Percentiles rank a stretch among this genome's conserved stretches.
These are phyloP conservation scores for Theretra japonica DNA, from an alignment of 2,888 invertebrate genomes.

Conservation along the genomic window DNA sequence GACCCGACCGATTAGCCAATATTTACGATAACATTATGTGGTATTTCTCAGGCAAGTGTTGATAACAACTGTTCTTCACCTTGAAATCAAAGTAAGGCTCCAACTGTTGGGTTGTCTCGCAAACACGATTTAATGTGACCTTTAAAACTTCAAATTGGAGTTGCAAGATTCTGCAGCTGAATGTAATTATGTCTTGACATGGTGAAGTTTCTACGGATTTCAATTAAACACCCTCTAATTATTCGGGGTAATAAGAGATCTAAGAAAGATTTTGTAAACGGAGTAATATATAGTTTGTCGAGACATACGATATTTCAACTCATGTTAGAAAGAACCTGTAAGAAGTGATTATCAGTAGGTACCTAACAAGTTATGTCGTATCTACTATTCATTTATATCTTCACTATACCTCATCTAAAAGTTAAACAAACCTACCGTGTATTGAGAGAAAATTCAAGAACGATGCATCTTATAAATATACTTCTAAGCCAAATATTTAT, in stretches of 20 bases:
- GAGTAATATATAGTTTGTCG: not conserved
- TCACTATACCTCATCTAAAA: no score
- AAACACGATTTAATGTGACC: conserved; percentile 5
- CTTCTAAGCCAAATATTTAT: not conserved
- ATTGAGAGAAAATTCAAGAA: no score
- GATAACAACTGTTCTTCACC: not conserved
- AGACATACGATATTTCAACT: not conserved
- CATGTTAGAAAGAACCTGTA: no score
- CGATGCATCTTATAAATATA: not conserved
- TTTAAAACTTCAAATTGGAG: conserved; percentile 23
- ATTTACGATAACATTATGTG: not conserved
- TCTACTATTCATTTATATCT: no score
- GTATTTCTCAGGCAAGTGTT: not conserved
- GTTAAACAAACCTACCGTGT: no score
- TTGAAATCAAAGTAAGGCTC: not conserved
- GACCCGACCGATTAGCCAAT: conserved; percentile 5
- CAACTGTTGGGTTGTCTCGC: not conserved
- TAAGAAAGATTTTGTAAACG: not conserved
- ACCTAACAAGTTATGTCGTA: no score
- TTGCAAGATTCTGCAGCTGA: conserved; percentile 1
- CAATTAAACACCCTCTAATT: conserved; percentile 9
- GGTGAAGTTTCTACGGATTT: conserved; percentile 2
- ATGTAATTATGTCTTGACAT: conserved; percentile 9
- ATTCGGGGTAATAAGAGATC: not conserved
- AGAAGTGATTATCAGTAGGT: no score